A percentile compares a stretch with the other conserved stretches of the same genome.
These are phyloP conservation scores for Ambastaia sidthimunki DNA, from an alignment of 2,797 vertebrate species.

Conservation along the genomic window DNA sequence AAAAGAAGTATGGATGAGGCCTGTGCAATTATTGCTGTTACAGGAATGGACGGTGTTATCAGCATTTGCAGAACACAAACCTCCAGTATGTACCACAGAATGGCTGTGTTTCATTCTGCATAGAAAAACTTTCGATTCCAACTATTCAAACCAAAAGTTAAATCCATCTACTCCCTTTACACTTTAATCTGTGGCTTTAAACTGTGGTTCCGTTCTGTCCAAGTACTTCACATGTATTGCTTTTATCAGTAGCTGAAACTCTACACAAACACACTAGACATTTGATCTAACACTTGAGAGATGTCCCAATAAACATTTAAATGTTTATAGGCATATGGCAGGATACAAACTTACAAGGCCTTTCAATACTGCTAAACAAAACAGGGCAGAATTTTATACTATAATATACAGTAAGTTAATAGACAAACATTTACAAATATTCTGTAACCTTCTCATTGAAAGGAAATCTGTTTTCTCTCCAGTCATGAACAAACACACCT, in stretches of 20 bases:
- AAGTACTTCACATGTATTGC: too few species aligned
- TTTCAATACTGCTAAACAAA: too few species aligned
- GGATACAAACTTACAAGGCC: too few species aligned
- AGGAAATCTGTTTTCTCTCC: neutral
- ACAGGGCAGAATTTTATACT: neutral
- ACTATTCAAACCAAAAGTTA: neutral
- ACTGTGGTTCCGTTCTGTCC: neutral
- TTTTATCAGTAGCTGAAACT: too few species aligned
- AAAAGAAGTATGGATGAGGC: neutral
- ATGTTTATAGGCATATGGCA: too few species aligned
- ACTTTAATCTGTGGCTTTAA: neutral
- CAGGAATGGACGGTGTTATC: neutral
- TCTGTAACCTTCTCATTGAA: neutral
- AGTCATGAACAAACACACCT: neutral
- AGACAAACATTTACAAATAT: neutral
- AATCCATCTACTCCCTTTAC: too few species aligned
- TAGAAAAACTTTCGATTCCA: neutral
- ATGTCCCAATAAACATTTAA: too few species aligned
- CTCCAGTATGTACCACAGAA: neutral
- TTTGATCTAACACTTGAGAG: too few species aligned
- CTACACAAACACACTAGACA: too few species aligned
- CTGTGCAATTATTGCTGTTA: neutral
- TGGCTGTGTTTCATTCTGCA: neutral
- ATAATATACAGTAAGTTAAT: too few species aligned
- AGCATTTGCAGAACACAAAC: slow-evolving; percentile 3